Evolutionary conservation across 2,888 invertebrate genomes (phyloP).

Genomic region (Dicyrtoma fusca): DNA sequence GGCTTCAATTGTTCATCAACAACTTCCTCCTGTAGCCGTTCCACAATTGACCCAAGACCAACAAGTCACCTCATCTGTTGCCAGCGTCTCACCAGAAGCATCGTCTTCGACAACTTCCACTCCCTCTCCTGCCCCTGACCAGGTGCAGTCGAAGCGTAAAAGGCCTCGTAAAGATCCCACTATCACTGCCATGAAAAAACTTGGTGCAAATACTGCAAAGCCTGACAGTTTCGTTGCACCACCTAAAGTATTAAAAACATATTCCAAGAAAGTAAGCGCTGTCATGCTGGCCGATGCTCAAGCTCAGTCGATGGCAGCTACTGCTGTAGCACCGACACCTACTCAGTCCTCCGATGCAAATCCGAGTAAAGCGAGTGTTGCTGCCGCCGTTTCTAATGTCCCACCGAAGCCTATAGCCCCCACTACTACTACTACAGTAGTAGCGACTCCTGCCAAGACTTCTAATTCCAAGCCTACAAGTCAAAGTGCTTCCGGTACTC

Average conservation of each 20-base stretch:
- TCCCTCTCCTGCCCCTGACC: background rate
- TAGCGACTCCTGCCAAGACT: too few relatives aligned
- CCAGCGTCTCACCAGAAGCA: background rate
- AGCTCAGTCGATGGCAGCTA: background rate
- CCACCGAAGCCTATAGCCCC: too few relatives aligned
- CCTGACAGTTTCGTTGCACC: background rate
- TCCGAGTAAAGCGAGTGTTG: too few relatives aligned
- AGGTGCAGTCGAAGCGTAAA: slow-evolving; percentile 32
- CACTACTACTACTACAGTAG: background rate
- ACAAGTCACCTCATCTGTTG: slow-evolving; percentile 20
- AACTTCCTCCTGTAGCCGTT: too few relatives aligned
- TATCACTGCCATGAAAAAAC: slow-evolving; percentile 24
- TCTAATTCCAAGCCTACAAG: background rate
- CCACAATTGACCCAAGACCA: slow-evolving; percentile 19
- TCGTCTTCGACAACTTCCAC: background rate
- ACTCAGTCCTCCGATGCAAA: too few relatives aligned
- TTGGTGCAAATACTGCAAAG: too few relatives aligned
- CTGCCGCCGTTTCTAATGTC: too few relatives aligned
- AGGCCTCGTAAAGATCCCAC: slow-evolving; percentile 42
- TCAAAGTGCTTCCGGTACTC: background rate
- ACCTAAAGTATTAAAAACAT: slow-evolving; percentile 30
- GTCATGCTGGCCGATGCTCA: background rate
- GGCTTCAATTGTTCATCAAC: too few relatives aligned
- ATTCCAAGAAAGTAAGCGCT: slow-evolving; percentile 30
- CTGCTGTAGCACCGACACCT: background rate